Evolutionary conservation across 35 echinoderm and acorn worm species (phyloP), one percentile per base, ranked within the genome.

Genomic region (Acanthaster planci): DNA sequence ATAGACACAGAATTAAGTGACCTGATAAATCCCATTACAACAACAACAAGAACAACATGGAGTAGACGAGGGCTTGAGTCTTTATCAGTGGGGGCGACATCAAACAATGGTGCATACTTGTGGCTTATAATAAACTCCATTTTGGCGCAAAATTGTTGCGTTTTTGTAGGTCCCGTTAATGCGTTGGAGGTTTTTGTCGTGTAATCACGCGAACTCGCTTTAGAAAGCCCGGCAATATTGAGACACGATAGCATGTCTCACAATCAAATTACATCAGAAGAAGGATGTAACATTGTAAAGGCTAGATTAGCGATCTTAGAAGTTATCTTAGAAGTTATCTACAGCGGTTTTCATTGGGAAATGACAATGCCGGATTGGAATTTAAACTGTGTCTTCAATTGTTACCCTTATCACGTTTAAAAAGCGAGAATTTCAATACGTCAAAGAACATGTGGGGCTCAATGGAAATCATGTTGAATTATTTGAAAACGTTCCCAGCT

Each of bases 331-430:
- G 56, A 26, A 18, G n/a, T n/a, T n/a, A n/a, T n/a, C n/a, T 6
- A 12, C 42, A 47, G 42, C 42, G 42, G 42, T 31, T 35, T 72
- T 72, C 10, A 72, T 72, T 72, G 23, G 64, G 30, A 72, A 72
- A 31, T 72, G 64, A 72, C 23, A 26, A 31, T n/a, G n/a, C 22
- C 34, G 30, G 64, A 31, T 29, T 72, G 64, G 22, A 72, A 72
- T 72, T 72, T 72, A 72, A 72, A 72, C 64, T 72, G 64, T 72
- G 64, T 72, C 64, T 72, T 35, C 64, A 35, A 72, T 72, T 72
- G 64, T 72, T 72, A 9, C 30, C 64, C 7, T 72, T 31, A 72
- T 72, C 64, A 34, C 64, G 30, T 72, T 72, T 72, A 72, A 72
- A 72, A 72, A 19, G 23, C 64, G 64, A 72, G 21, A 72, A 72